Evolutionary conservation across 30 jellyfish, hydroid and myxozoan genomes (phyloP), one percentile per base, ranked within the genome.

Genomic region (Morbakka virulenta): DNA sequence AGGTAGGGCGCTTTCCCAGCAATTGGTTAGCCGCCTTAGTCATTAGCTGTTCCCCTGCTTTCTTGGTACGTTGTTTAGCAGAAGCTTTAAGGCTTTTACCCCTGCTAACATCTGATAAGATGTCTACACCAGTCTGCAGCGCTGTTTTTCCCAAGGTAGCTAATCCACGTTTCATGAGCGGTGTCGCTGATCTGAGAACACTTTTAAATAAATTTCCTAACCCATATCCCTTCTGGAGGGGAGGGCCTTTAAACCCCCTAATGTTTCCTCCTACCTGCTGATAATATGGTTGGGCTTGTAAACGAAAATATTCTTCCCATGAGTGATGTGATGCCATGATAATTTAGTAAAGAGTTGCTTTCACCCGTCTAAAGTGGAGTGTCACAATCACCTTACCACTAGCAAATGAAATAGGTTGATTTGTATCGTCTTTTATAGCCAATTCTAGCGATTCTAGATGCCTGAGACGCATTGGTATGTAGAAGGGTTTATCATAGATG

Each of bases 141-240:
- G 83, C 84, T 12, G 26, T 50, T 51, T 28, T 72, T 26, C 83
- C 85, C 13, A 51, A 81, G 20, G 20, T 25, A 22, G 83, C n/a
- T n/a, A 69, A 12, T 3, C 82, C 79, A 17, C 47, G 79, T 26
- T 35, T 32, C 3, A 72, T 29, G 9, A 24, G 64, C 12, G 83
- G 85, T 21, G 72, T 21, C 64, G 30, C 6, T 4, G 66, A 4
- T 49, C 77, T 4, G 20, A 28, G 12, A 25, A 72, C 27, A 3
- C 85, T 62, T 21, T 34, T 28, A 26, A 72, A 51, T 17, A 72
- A 2, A 13, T 53, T 28, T 13, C 85, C 83, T 20, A 72, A 28
- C 17, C 85, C 85, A 50, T 20, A 72, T 4, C 85, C 85, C 6
- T 62, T 23, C 31, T 23, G 85, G 2, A 65, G 11, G 9, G 23